Evolutionary conservation across 2,113 vertebrate genomes (phyloP).

Genomic region (Myotis davidii): DNA sequence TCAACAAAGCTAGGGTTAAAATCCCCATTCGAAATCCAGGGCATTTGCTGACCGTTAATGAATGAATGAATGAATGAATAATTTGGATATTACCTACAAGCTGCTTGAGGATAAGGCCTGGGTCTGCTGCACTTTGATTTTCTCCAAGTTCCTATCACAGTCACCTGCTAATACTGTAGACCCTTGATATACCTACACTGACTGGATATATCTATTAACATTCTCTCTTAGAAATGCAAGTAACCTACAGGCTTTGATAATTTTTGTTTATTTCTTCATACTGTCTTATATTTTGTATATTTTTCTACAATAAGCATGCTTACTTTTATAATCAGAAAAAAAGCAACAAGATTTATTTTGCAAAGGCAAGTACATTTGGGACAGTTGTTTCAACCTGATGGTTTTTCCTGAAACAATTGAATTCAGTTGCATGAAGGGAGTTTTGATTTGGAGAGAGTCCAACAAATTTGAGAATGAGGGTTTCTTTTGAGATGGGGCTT

Average conservation of each 20-base stretch:
- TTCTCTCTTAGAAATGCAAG: conserved; percentile 55
- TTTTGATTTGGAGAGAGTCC: not conserved
- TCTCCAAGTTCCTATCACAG: not conserved
- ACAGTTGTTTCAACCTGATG: conserved; percentile 40
- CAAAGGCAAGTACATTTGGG: conserved; percentile 53
- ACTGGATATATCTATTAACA: not conserved
- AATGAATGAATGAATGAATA: not conserved
- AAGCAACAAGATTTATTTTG: conserved; percentile 62
- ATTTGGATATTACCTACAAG: not conserved
- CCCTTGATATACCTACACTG: not conserved
- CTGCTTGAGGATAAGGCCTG: not conserved
- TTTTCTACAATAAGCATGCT: conserved; percentile 51
- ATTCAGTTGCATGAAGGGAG: not conserved
- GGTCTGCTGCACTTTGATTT: not conserved
- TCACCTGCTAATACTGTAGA: not conserved
- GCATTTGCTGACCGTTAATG: not conserved
- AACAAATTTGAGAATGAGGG: not conserved
- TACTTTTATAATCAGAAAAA: conserved; percentile 67
- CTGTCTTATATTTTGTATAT: conserved; percentile 49
- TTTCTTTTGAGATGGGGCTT: not conserved
- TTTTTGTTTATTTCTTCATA: conserved; percentile 4
- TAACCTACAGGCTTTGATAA: not conserved
- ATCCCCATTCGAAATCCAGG: not conserved
- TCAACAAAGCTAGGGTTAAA: not conserved
- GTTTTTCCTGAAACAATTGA: conserved; percentile 42